Evolutionary conservation across 2,888 invertebrate genomes (phyloP), one percentile per base, ranked within the genome.

Genomic region (Epinotia bilunana): DNA sequence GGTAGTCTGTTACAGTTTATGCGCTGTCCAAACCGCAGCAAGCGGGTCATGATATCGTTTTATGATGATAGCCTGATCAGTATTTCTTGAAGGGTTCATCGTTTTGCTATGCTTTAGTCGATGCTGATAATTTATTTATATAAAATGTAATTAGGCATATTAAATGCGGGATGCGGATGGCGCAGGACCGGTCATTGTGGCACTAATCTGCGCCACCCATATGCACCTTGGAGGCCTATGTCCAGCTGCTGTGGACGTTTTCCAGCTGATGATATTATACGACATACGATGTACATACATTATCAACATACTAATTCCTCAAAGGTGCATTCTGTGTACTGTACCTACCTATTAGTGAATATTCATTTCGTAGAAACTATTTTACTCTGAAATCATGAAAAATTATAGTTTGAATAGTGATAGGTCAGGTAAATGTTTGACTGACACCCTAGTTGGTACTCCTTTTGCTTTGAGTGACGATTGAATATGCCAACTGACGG

Each of bases 21-120:
- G 69, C 63, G 28, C 57, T 63, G 60, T 58, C 74, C 60, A 53
- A 64, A 74, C 20, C 57, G 63, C 58, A 63, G 43, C 55, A 33
- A 57, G 43, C 23, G 49, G 28, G 11, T 62, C 23, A 53, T 64
- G 74, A 71, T 65, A 74, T 65, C 60, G 55, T 64, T 74, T 70
- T 71, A 74, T 71, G 74, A 60, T 74, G 74, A 74, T 74, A 49
- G 49, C 74, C 39, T 70, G 46, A 74, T 69, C 58, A 74, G 60
- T 65, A 28, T 70, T 74, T 70, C 53, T 18, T 9, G 6, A n/a
- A 23, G 33, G 20, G 60, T 61, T 67, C 62, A 46, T 53, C 28
- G 9, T 53, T 39, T 62, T 23, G 39, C 9, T 53, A 16, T 16
- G 49, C 2, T 53, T 53, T 53, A n/a, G 53, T 53, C 1, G n/a